Base-by-base conservation (phyloP, 2,888 invertebrate genomes). In the Coecobrya sp. region DNA sequence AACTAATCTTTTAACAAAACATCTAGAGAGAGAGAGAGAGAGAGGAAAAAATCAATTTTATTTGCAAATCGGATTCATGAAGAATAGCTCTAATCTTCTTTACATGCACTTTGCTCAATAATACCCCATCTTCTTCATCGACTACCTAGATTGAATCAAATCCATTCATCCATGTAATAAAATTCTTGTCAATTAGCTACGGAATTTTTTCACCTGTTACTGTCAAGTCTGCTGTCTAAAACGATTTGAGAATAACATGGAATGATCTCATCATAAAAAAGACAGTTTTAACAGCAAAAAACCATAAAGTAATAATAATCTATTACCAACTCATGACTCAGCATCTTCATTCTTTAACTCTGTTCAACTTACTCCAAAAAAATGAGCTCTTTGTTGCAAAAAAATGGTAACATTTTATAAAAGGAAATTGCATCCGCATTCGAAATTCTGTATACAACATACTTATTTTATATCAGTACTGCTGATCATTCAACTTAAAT, bases 301-400 rank as follows among this genome's bases (percentile, higher is more conserved):
- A 49, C 10, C 1, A 55, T n/a, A 25, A 7, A 22, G 1, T 19
- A 62, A 62, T 25, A 62, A 0, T 25, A 62, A 62, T 7, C 8
- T 62, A 62, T 62, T 22, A 1, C 70, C 0, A 55, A 59, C 45
- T 68, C 85, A 68, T 85, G 85, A 87, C 45, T 87, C 73, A 42
- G 36, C 76, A 16, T 30, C 11, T 59, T 55, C 16, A 62, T 8
- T 19, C 16, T 25, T 25, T 42, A 49, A 19, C 73, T n/a, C 30
- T 42, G n/a, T 25, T 30, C 52, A 27, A 52, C 81, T n/a, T n/a
- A 82, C 52, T 11, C n/a, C 2, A 22, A 13, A 10, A 27, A 13
- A 59, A 49, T 59, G 16, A 25, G 81, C n/a, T 52, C 10, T 42
- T 42, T 42, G n/a, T 82, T 59, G 59, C 59, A 82, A 52, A 82